Evolutionary conservation across 2,888 invertebrate genomes (phyloP).

Genomic region (Bedellia somnulentella): DNA sequence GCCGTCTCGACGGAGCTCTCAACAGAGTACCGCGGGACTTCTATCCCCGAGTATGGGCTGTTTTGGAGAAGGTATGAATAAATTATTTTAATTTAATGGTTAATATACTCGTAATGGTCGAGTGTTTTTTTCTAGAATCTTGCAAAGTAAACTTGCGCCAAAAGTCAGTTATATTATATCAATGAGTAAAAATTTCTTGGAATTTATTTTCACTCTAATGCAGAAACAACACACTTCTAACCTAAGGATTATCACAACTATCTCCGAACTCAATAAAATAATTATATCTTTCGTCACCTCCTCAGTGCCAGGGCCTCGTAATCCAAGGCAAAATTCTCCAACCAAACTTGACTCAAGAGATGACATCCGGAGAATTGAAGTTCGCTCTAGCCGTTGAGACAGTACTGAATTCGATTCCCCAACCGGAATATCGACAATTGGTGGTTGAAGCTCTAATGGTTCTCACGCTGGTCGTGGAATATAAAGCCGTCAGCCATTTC

Average conservation of each 20-base stretch:
- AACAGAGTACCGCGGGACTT: slow-evolving; percentile 97
- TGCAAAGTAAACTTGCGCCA: too few relatives aligned
- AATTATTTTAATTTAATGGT: too few relatives aligned
- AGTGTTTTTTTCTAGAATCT: too few relatives aligned
- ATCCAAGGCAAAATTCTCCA: slow-evolving; percentile 90
- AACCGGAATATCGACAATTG: slow-evolving; percentile 96
- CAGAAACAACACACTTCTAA: too few relatives aligned
- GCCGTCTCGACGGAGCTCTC: slow-evolving; percentile 93
- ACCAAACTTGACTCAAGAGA: slow-evolving; percentile 94
- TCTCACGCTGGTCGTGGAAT: slow-evolving; percentile 85
- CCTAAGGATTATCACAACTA: too few relatives aligned
- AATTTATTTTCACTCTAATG: too few relatives aligned
- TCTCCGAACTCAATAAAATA: background rate
- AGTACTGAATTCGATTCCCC: slow-evolving; percentile 94
- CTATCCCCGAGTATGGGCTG: slow-evolving; percentile 92
- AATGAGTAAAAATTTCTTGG: too few relatives aligned
- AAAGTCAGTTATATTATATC: too few relatives aligned
- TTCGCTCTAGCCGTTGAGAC: slow-evolving; percentile 97
- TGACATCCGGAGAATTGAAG: slow-evolving; percentile 98
- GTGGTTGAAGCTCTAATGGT: slow-evolving; percentile 98
- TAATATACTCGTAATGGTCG: background rate
- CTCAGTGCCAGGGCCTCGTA: slow-evolving; percentile 85
- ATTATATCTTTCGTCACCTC: slow-evolving; percentile 1
- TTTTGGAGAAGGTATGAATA: slow-evolving; percentile 85
- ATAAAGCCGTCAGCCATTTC: slow-evolving; percentile 75